phyloP scores from a whole-genome alignment of 2,888 invertebrate species.

The Polyommatus icarus region DNA sequence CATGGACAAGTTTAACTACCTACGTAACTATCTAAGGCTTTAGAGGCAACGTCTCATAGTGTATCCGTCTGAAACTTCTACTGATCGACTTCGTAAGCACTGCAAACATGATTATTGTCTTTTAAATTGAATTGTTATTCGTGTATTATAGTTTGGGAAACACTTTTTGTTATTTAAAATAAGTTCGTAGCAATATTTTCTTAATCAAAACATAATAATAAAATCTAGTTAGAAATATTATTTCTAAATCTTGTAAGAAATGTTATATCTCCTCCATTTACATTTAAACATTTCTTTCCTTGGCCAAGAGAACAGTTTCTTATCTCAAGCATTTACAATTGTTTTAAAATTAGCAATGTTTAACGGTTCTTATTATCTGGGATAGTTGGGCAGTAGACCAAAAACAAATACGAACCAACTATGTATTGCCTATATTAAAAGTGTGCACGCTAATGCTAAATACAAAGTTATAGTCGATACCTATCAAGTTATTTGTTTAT shows the following conservation, averaged over 20 bases:
- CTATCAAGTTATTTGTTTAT: not conserved
- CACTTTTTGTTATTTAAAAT: no score
- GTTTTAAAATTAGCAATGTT: conserved; percentile 15
- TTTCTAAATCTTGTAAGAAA: not conserved
- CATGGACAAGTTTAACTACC: conserved; percentile 32
- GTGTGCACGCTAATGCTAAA: not conserved
- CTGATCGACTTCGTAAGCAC: not conserved
- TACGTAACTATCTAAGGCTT: conserved; percentile 28
- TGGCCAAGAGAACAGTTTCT: not conserved
- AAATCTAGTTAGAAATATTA: not conserved
- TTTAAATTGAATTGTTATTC: not conserved
- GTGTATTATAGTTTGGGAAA: no score
- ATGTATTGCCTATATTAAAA: not conserved
- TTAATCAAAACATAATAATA: not conserved
- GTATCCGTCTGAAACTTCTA: not conserved
- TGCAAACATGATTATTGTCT: not conserved
- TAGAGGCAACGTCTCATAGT: not conserved
- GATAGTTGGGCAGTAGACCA: not conserved
- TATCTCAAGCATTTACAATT: not conserved
- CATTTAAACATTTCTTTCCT: not conserved
- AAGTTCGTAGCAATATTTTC: not conserved
- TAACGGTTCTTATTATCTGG: not conserved
- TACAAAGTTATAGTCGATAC: not conserved
- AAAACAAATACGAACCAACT: not conserved
- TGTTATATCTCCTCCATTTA: not conserved